A percentile compares a stretch with the other conserved stretches of the same genome.
Conservation (phyloP, 2,113 vertebrate species). For the Dicerorhinus sumatrensis region DNA sequence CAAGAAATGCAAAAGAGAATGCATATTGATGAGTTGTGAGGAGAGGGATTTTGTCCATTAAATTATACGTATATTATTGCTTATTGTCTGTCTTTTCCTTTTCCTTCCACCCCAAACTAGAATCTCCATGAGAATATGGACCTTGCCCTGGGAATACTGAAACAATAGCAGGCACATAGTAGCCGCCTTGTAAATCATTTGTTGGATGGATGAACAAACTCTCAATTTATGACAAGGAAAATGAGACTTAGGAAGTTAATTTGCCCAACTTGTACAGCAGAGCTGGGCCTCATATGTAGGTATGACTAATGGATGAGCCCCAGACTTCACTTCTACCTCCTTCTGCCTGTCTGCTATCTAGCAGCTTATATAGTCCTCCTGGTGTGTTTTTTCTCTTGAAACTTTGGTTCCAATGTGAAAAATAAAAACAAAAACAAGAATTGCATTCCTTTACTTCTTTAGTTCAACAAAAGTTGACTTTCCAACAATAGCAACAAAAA, state of each 20-base stretch:
- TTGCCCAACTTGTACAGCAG: not conserved
- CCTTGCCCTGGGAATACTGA: not conserved
- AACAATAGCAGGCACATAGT: not conserved
- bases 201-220: not conserved
- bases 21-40: not conserved
- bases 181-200: not conserved
- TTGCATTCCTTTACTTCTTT: not conserved
- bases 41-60: not conserved
- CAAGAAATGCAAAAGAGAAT: not conserved
- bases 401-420: not conserved
- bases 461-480: not conserved
- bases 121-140: not conserved
- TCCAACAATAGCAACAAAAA: not conserved
- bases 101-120: not conserved
- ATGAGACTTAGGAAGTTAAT: not conserved
- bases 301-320: not conserved
- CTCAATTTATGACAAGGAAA: not conserved
- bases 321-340: fast-evolving
- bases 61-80: not conserved
- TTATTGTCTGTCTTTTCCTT: not conserved
- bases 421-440: not conserved
- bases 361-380: too few relatives aligned
- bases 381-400: not conserved
- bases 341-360: not conserved
- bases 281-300: too few relatives aligned